These are phyloP conservation scores for Sesamia inferens DNA, from an alignment of 2,888 invertebrate genomes.

Conservation along the genomic window DNA sequence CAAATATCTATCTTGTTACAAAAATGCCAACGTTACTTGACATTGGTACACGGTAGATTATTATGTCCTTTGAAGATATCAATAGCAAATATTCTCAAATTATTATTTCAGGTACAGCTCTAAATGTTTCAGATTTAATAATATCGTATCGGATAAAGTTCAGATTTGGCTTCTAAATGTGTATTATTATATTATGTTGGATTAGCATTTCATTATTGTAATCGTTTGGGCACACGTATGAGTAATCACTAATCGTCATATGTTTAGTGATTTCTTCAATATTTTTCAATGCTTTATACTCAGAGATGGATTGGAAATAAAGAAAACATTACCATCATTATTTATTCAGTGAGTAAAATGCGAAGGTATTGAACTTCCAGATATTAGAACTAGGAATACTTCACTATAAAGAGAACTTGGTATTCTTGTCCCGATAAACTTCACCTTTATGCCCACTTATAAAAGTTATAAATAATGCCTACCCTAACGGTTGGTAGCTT, in stretches of 20 bases:
- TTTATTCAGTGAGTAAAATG: neutral
- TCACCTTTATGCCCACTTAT: too few species aligned
- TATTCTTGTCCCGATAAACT: too few species aligned
- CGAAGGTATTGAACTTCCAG: neutral
- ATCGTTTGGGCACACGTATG: conserved; percentile 41
- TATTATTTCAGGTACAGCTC: conserved; percentile 31
- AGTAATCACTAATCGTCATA: conserved; percentile 11
- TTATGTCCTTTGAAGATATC: conserved; percentile 33
- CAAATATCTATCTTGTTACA: conserved; percentile 25
- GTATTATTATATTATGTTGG: conserved; percentile 39
- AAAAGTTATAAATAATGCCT: too few species aligned
- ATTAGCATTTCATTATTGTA: conserved; percentile 54
- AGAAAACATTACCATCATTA: conserved; percentile 17
- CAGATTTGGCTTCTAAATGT: conserved; percentile 40
- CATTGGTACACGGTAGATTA: conserved; percentile 3
- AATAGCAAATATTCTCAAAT: conserved; percentile 25
- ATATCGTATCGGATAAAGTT: conserved; percentile 34
- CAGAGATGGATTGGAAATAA: conserved; percentile 12
- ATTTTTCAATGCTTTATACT: conserved; percentile 24
- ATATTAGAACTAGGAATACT: neutral
- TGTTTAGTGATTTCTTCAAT: conserved; percentile 28
- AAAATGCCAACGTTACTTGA: conserved; percentile 26
- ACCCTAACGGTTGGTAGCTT: too few species aligned
- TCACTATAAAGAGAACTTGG: too few species aligned
- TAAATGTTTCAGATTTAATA: conserved; percentile 43